phyloP scores from a whole-genome alignment of 2,797 vertebrate genomes.

The Remorina albescens region DNA sequence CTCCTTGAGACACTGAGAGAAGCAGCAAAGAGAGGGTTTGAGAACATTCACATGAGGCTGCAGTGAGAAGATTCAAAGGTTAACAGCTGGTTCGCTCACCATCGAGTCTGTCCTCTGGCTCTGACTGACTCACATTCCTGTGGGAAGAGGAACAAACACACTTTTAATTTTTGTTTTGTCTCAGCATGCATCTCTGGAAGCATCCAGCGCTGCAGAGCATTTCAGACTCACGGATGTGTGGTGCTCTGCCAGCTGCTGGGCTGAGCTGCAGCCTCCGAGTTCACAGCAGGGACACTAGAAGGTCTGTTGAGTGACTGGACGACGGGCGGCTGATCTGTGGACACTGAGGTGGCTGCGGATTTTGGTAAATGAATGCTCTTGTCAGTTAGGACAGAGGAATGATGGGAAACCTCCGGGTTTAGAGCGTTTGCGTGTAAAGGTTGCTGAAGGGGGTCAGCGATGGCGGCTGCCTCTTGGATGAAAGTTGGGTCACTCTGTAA shows the following conservation, averaged over 20 bases:
- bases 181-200: too few species aligned
- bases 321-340: neutral
- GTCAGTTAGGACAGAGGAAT: constrained; percentile 18
- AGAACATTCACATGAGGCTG: neutral
- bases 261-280: neutral
- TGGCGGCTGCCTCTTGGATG: neutral
- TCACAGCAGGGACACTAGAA: neutral
- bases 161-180: too few species aligned
- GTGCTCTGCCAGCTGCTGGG: neutral
- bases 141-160: neutral
- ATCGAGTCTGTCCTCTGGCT: constrained; percentile 58
- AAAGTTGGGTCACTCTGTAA: constrained; percentile 14
- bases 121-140: constrained; percentile 36
- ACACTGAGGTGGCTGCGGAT: fast-evolving
- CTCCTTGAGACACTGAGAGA: constrained; percentile 78
- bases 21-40: constrained; percentile 6
- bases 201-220: too few species aligned
- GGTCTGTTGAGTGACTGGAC: constrained; percentile 1
- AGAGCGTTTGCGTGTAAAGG: fast-evolving
- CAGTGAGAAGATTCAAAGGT: fast-evolving
- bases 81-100: constrained; percentile 27
- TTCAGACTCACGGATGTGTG: constrained; percentile 62
- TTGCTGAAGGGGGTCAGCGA: neutral
- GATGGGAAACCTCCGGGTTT: neutral
- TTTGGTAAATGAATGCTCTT: neutral